Conservation (phyloP, 2,888 invertebrate genomes). For the Rhingia campestris region DNA sequence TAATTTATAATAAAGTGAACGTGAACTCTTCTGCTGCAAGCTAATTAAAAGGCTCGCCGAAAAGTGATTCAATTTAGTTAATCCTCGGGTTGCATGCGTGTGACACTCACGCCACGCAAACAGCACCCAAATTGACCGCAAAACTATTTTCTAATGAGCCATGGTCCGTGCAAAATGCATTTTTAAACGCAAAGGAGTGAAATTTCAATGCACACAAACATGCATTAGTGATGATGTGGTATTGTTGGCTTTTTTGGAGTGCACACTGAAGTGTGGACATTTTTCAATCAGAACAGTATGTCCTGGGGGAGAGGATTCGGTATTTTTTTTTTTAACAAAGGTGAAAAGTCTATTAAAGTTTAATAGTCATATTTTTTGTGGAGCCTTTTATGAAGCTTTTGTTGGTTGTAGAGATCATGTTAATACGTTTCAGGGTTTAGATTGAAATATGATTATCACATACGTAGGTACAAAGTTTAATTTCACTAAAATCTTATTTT, state of each 20-base stretch:
- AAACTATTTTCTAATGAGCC: slow-evolving; percentile 56
- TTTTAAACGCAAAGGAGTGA: slow-evolving; percentile 1
- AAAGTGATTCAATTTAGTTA: slow-evolving; percentile 65
- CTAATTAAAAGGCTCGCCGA: slow-evolving; percentile 48
- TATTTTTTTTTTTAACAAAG: too few species aligned
- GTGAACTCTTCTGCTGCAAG: slow-evolving; percentile 7
- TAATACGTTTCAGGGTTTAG: too few species aligned
- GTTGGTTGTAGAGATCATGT: too few species aligned
- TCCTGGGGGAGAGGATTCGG: background rate
- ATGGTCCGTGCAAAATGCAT: slow-evolving; percentile 40
- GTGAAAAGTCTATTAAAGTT: too few species aligned
- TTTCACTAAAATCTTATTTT: too few species aligned
- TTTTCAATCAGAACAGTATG: slow-evolving; percentile 6
- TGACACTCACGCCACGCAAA: slow-evolving; percentile 14
- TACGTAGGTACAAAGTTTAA: too few species aligned
- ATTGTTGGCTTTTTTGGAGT: background rate
- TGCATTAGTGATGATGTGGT: slow-evolving; percentile 39
- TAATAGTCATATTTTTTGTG: too few species aligned
- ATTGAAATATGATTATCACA: too few species aligned
- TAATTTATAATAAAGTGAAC: slow-evolving; percentile 24
- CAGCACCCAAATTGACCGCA: slow-evolving; percentile 27
- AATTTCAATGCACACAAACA: slow-evolving; percentile 37
- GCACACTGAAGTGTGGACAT: background rate
- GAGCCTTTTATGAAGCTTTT: too few species aligned
- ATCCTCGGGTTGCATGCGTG: slow-evolving; percentile 12